These are phyloP conservation scores for Drosophila watanabei DNA, from an alignment of 1,140 invertebrate species.

Conservation along the genomic window DNA sequence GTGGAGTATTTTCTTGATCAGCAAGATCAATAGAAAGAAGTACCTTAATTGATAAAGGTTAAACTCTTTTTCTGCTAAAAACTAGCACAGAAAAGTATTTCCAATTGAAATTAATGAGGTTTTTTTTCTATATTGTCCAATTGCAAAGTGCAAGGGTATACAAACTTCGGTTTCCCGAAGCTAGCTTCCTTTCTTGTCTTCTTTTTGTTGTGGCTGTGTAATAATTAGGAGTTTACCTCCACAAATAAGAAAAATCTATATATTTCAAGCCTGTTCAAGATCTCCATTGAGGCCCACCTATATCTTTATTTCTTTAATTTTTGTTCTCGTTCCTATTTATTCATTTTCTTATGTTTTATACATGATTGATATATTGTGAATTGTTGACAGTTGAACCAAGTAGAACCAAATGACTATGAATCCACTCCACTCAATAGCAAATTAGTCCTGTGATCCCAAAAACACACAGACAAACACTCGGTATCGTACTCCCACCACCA, in stretches of 20 bases:
- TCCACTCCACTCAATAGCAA: slow-evolving; percentile 18
- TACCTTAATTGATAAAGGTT: too few relatives aligned
- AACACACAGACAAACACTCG: slow-evolving; percentile 11
- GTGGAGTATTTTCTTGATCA: too few relatives aligned
- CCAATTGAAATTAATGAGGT: too few relatives aligned
- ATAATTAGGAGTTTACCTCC: too few relatives aligned
- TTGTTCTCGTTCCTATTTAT: background rate
- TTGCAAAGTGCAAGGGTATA: too few relatives aligned
- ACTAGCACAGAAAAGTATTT: too few relatives aligned
- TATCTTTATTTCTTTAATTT: background rate
- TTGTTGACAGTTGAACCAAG: slow-evolving; percentile 35
- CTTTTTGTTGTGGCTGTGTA: too few relatives aligned
- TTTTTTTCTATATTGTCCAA: too few relatives aligned
- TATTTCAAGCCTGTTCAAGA: background rate
- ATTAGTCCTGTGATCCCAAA: slow-evolving; percentile 29
- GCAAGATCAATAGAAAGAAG: too few relatives aligned
- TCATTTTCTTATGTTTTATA: background rate
- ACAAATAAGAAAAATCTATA: background rate
- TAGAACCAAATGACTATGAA: slow-evolving; percentile 40
- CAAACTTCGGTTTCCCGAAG: too few relatives aligned
- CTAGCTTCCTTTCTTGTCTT: too few relatives aligned
- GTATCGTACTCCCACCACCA: background rate
- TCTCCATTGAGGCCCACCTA: background rate
- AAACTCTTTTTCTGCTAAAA: too few relatives aligned
- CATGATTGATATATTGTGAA: slow-evolving; percentile 29